Base-by-base conservation (phyloP, 2,888 invertebrate genomes). In the Mythimna pallens region DNA sequence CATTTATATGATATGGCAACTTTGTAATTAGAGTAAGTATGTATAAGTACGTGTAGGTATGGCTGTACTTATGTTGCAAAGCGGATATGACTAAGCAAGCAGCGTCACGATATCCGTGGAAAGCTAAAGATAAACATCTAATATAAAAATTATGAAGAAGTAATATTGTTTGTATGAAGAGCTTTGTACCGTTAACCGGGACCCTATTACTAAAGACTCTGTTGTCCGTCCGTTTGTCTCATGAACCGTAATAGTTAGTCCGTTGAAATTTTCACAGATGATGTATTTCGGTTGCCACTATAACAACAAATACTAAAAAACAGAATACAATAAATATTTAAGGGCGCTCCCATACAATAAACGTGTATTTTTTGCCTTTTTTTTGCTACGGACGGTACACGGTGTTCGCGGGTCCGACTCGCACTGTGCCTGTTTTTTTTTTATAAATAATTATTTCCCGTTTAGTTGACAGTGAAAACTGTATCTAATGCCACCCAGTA, bases 81-180 rank as follows among this genome's bases (percentile, higher is more conserved):
- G 43, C 79, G 79, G 79, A 78, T 78, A 61, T 69, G 68, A 65
- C n/a, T 0, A 65, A 47, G n/a, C 65, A 58, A 72, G 36, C 52
- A n/a, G 5, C 9, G 68, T 69, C 30, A 58, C 63, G 54, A 6
- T 43, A 17, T 12, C 4, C 20, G 22, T 55, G 54, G 59, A 73
- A 65, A 52, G 36, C 17, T 63, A 2, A 50, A 47, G 17, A 50
- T 50, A 40, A 50, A 4, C 12, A 70, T 59, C 36, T 36, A 12
- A 36, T 10, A 7, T 22, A 36, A 36, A 36, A n/a, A 59, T 36
- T 59, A 59, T 40, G 4, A 61, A n/a, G 22, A 22, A 14, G n/a
- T 7, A 14, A 34, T 5, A 9, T n/a, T 36, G 17, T 10, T 65
- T 34, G 14, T 57, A 47, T 1, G 17, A 47, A 47, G 47, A 47